Conservation (phyloP, 92 coral and sea anemone genomes). For the Anthopleura xanthogrammica region DNA sequence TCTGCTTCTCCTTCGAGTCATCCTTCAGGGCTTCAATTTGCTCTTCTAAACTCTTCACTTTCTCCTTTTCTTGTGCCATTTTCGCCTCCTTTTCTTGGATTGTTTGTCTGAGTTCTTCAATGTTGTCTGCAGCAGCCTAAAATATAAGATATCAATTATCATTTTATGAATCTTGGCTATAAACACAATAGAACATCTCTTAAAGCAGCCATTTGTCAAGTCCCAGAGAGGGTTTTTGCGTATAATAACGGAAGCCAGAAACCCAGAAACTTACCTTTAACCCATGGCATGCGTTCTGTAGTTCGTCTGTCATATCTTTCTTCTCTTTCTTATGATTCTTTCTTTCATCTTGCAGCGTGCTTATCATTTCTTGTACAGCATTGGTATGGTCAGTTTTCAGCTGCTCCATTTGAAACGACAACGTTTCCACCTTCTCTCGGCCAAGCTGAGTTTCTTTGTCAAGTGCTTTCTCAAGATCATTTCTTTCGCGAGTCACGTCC, state of each 20-base stretch:
- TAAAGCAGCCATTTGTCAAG: too few species aligned
- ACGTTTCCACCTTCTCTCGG: slow-evolving; percentile 27
- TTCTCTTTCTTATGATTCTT: slow-evolving; percentile 40
- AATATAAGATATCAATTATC: neutral
- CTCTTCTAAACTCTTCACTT: slow-evolving; percentile 45
- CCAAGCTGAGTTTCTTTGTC: slow-evolving; percentile 17
- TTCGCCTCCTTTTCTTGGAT: slow-evolving; percentile 36
- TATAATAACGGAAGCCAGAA: too few species aligned
- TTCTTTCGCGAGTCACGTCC: slow-evolving; percentile 40
- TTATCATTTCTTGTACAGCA: slow-evolving; percentile 50
- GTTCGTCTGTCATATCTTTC: slow-evolving; percentile 34
- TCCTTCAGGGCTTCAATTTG: slow-evolving; percentile 56
- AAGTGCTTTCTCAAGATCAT: slow-evolving; percentile 40
- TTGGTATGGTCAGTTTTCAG: slow-evolving; percentile 48
- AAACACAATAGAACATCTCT: too few species aligned
- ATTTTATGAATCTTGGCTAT: neutral
- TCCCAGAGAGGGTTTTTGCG: too few species aligned
- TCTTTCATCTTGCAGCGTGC: slow-evolving; percentile 51
- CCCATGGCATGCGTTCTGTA: slow-evolving; percentile 49
- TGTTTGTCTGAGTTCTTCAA: slow-evolving; percentile 27
- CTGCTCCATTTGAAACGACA: slow-evolving; percentile 50
- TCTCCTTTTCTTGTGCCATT: slow-evolving; percentile 36
- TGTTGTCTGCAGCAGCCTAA: slow-evolving; percentile 33
- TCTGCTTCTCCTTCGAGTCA: slow-evolving; percentile 52
- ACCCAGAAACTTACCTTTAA: slow-evolving; percentile 34